Evolutionary conservation across 2,113 vertebrate genomes (phyloP), one percentile per base, ranked within the genome.

Genomic region (Callaeas wilsoni): DNA sequence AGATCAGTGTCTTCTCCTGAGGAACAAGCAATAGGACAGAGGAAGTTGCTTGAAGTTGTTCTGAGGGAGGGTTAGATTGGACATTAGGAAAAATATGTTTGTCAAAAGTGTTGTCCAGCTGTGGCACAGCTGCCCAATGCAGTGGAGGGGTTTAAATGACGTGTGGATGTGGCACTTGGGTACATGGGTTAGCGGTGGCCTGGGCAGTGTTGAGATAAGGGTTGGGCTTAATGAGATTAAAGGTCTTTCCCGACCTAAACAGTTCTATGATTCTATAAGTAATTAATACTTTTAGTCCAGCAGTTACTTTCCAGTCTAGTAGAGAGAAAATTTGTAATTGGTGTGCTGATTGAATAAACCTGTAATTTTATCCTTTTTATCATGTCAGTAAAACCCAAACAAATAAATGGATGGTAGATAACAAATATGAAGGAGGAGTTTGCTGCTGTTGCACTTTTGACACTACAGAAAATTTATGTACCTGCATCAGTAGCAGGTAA

Each of bases 351-450:
- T 75, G 77, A 91, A 83, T 42, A 90, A 84, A 52, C 41, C 56
- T 84, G 56, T 93, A 80, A 90, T 89, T 90, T 93, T 70, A 41
- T 85, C n/a, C 27, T 60, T 93, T 90, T 89, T 80, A 37, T 84
- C 53, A 41, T 41, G 17, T 78, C 49, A 71, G 37, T 93, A 83
- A 94, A 79, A 50, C 39, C 35, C 33, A 87, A 78, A 59, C 16
- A 74, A 82, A 39, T 53, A 84, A 94, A 67, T 56, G 53, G 60
- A 68, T 1, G 7, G 25, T 21, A 77, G 79, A 53, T 50, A 82
- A 53, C 30, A 93, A 62, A 65, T 29, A 56, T 2, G 8, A 71
- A 84, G 27, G 12, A 22, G 7, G 13, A 62, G 21, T 53, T 81
- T 77, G 64, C 65, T 55, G 27, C 52, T 4, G 1, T 65, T 90